Conservation (phyloP, 2,113 vertebrate genomes). For the Myrmecobius fasciatus region DNA sequence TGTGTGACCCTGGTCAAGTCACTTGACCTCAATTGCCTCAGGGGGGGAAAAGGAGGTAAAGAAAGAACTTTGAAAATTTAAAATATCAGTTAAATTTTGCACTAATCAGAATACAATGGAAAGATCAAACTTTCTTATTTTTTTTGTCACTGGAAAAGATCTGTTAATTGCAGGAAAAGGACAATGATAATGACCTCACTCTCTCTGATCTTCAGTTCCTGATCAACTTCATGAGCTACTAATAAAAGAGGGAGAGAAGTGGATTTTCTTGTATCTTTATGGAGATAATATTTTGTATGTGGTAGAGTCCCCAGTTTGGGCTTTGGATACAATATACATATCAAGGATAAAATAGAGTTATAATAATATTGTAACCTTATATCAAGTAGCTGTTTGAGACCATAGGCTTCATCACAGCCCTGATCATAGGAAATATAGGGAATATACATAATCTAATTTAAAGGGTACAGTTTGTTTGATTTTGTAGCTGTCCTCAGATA, state of each 20-base stretch:
- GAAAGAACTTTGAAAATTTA: background rate
- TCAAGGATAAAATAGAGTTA: background rate
- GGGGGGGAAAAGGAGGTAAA: background rate
- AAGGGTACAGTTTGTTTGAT: background rate
- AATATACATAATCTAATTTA: background rate
- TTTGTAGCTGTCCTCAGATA: background rate
- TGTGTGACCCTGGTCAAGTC: too few species aligned
- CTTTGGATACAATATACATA: background rate
- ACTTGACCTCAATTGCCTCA: too few species aligned
- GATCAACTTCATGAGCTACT: too few species aligned
- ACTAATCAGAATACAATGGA: background rate
- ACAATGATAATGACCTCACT: background rate
- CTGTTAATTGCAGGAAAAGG: background rate
- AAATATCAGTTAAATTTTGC: background rate
- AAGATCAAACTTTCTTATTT: background rate
- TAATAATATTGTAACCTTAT: background rate
- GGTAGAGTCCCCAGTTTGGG: background rate
- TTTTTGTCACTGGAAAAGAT: background rate
- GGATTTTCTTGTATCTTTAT: background rate
- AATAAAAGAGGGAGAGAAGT: too few species aligned
- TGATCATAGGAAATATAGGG: background rate
- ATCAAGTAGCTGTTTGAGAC: background rate
- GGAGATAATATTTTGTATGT: background rate
- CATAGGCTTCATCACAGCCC: background rate
- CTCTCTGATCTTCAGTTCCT: too few species aligned